Conservation (phyloP, 2,888 invertebrate species). For the Adelognathus sp. region DNA sequence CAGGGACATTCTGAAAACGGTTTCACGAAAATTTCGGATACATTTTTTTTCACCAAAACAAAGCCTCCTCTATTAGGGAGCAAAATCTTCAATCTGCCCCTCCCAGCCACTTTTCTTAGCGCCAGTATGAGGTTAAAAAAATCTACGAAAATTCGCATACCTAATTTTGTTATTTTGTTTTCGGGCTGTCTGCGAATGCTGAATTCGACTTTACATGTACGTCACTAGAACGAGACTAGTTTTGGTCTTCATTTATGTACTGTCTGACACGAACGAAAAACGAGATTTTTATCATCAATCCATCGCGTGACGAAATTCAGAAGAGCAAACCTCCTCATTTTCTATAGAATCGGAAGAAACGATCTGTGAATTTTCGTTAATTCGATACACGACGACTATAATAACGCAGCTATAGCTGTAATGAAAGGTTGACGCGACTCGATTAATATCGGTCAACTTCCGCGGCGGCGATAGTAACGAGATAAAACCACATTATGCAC, state of each 20-base stretch:
- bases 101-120: too few species aligned
- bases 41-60: too few species aligned
- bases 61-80: too few species aligned
- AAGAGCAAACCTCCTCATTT: not conserved
- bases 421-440: not conserved
- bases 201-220: not conserved
- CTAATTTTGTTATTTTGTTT: not conserved
- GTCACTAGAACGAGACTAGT: not conserved
- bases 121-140: not conserved
- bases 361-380: not conserved
- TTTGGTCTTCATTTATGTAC: not conserved
- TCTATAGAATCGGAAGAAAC: not conserved
- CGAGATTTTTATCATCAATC: not conserved
- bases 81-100: too few species aligned
- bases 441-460: slow-evolving; percentile 5
- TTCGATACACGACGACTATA: too few species aligned
- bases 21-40: too few species aligned
- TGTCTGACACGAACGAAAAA: not conserved
- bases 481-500: not conserved
- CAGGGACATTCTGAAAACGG: too few species aligned
- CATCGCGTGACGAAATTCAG: not conserved
- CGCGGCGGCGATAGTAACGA: not conserved
- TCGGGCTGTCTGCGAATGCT: not conserved
- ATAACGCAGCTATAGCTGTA: not conserved
- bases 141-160: not conserved